Conservation (phyloP, 1,140 invertebrate species). For the Drosophila seguyi region DNA sequence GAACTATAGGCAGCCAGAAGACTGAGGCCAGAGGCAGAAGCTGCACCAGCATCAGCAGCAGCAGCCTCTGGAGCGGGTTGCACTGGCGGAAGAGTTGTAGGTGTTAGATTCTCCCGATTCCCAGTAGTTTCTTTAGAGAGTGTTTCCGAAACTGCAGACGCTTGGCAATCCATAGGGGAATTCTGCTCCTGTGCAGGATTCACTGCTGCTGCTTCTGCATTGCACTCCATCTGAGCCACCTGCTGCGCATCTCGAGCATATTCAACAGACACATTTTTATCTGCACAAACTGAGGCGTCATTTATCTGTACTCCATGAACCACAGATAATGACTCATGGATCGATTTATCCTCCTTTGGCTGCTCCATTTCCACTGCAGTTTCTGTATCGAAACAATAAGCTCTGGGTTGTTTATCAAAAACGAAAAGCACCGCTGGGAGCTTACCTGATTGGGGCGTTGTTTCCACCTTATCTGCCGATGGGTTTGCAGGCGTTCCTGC, state of each 20-base stretch:
- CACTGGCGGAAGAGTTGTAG: neutral
- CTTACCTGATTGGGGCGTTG: constrained; percentile 40
- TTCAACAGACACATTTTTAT: neutral
- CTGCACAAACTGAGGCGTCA: neutral
- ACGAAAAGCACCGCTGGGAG: neutral
- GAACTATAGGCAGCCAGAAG: constrained; percentile 72
- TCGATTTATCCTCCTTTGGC: neutral
- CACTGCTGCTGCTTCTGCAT: neutral
- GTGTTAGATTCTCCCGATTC: neutral
- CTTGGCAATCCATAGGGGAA: constrained; percentile 29
- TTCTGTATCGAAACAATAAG: constrained; percentile 4
- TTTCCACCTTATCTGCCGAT: constrained; percentile 28
- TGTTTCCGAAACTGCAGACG: no score
- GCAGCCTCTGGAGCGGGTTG: constrained; percentile 21
- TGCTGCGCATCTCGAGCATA: no score
- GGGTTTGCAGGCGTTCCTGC: neutral
- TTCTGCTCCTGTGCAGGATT: neutral
- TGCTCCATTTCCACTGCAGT: constrained; percentile 10
- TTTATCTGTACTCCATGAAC: neutral
- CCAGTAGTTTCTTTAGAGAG: neutral
- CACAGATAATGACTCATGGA: constrained; percentile 1
- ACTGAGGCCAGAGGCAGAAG: constrained; percentile 40
- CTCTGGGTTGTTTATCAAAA: constrained; percentile 3
- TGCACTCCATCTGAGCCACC: constrained; percentile 17
- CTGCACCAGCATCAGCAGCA: no score